Base-by-base conservation (phyloP, 2,113 vertebrate genomes). In the Bombycilla garrulus region DNA sequence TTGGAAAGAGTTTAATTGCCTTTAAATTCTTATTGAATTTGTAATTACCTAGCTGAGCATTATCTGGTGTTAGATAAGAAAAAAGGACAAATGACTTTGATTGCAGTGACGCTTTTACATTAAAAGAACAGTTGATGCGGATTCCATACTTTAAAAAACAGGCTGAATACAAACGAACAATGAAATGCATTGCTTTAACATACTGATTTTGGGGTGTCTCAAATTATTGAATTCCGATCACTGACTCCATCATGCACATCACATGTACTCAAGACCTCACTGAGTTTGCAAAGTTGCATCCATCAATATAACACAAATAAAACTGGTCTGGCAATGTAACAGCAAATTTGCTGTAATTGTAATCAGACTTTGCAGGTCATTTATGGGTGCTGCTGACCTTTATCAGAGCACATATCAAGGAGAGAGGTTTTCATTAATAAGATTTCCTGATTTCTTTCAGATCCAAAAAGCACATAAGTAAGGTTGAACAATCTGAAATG, bases 1-100 rank as follows among this genome's bases (percentile, higher is more conserved):
- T 53, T 70, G 24, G 80, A 70, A 67, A 88, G 25, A 3, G 5
- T 58, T 45, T 66, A 94, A 92, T 53, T 70, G 47, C 9, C 38
- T 50, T 80, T 70, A 82, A 19, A 45, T 85, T 92, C 88, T 82
- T 73, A 90, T 86, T 67, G 69, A 69, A 78, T 81, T 86, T 85
- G 22, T 76, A 91, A 93, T 92, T 86, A 76, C 38, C 35, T n/a
- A 40, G 31, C 13, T 72, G 35, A 72, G 13, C 12, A 44, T 54
- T 90, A 86, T 36, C 60, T 70, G 42, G 11, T 13, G 8, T 82
- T 66, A 60, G 56, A 45, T 79, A 60, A 92, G 57, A 91, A 82
- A 25, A 80, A 80, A 76, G 2, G 28, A 92, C 28, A 92, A 86
- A 67, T 74, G 74, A 20, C 35, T 83, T 87, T 87, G 18, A 58